These are phyloP conservation scores for Nymphicus hollandicus DNA, from an alignment of 2,113 vertebrate genomes.

Conservation along the genomic window DNA sequence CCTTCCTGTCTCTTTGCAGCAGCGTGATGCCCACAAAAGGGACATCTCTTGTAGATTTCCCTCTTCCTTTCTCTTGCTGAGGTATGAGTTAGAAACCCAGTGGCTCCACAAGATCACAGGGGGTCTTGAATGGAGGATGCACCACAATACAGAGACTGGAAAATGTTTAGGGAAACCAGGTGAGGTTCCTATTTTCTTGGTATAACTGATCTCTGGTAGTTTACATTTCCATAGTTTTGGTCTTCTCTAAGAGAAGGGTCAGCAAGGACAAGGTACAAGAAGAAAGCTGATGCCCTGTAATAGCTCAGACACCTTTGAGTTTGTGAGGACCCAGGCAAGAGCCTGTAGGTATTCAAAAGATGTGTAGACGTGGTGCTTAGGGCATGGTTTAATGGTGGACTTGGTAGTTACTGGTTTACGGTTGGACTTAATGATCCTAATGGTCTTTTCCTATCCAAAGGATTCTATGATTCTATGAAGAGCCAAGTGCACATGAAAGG, in stretches of 20 bases:
- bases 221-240: neutral
- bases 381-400: neutral
- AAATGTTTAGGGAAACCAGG: neutral
- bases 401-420: neutral
- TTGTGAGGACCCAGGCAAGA: neutral
- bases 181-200: neutral
- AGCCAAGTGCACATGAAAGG: neutral
- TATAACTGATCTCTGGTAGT: neutral
- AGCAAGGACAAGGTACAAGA: neutral
- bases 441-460: neutral
- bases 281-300: neutral
- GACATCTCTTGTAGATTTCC: neutral
- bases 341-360: neutral
- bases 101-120: neutral
- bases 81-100: neutral
- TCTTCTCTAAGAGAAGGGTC: neutral
- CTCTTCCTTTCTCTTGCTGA: neutral
- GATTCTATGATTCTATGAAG: neutral
- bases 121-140: neutral
- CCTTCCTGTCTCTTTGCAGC: neutral
- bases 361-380: fast-evolving
- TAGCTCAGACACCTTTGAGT: neutral
- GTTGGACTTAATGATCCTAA: neutral
- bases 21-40: neutral
- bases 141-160: neutral